These are phyloP conservation scores for Monochamus alternatus DNA, from an alignment of 2,888 invertebrate genomes.

Conservation along the genomic window DNA sequence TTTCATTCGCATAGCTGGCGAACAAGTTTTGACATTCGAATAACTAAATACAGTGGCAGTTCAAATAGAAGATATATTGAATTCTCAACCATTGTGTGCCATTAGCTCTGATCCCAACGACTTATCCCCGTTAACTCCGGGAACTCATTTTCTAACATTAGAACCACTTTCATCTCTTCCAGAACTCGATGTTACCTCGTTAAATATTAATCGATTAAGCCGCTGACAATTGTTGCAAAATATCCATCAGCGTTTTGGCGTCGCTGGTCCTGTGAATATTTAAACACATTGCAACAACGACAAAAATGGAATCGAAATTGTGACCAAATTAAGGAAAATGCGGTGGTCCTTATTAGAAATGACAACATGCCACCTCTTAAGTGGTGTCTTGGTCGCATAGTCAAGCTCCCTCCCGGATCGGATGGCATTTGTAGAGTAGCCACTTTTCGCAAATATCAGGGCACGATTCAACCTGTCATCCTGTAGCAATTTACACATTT, in stretches of 20 bases:
- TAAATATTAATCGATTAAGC: slow-evolving; percentile 12
- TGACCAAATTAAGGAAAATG: neutral
- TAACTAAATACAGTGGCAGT: too few relatives aligned
- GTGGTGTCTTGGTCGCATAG: slow-evolving; percentile 6
- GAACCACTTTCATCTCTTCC: too few relatives aligned
- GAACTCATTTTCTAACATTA: too few relatives aligned
- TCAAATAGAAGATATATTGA: too few relatives aligned
- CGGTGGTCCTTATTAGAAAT: slow-evolving; percentile 29
- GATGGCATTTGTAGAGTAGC: slow-evolving; percentile 8
- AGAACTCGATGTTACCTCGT: neutral
- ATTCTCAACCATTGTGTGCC: too few relatives aligned
- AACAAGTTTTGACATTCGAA: too few relatives aligned
- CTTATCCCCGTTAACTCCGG: too few relatives aligned
- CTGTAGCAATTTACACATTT: too few relatives aligned
- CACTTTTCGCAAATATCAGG: slow-evolving; percentile 1
- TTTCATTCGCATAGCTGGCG: neutral
- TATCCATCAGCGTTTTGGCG: slow-evolving; percentile 2
- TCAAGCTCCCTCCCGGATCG: neutral
- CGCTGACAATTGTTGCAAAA: slow-evolving; percentile 19
- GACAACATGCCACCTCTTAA: slow-evolving; percentile 14
- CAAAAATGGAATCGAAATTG: slow-evolving; percentile 17
- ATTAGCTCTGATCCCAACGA: too few relatives aligned
- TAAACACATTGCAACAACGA: slow-evolving; percentile 5
- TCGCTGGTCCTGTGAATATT: neutral
- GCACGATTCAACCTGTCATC: neutral